Evolutionary conservation across 2,113 vertebrate species (phyloP).

Genomic region (Haplochromis burtoni): DNA sequence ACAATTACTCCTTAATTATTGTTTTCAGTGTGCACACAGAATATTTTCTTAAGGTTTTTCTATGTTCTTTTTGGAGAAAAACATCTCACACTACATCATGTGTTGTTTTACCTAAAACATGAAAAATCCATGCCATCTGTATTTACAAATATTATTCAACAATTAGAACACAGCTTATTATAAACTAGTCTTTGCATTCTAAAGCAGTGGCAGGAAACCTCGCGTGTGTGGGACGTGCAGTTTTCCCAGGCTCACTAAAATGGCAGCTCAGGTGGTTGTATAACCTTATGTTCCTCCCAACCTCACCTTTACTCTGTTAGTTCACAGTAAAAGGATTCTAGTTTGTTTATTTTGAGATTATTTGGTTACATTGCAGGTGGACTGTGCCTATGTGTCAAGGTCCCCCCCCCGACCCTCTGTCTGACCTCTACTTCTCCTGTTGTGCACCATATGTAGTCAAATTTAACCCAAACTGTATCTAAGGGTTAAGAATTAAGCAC

Average conservation of each 20-base stretch:
- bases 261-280: not conserved
- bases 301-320: not conserved
- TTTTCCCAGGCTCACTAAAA: not conserved
- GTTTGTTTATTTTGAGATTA: not conserved
- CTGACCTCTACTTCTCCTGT: not conserved
- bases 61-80: not conserved
- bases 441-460: not conserved
- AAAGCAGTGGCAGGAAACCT: not conserved
- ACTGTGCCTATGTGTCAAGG: not conserved
- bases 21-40: not conserved
- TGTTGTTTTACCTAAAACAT: not conserved
- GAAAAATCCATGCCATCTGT: not conserved
- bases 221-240: fast-evolving
- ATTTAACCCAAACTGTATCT: not conserved
- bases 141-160: not conserved
- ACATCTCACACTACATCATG: not conserved
- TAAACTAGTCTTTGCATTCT: not conserved
- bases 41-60: not conserved
- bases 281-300: not conserved
- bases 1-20: not conserved
- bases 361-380: not conserved
- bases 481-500: not conserved
- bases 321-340: not conserved
- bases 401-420: not conserved
- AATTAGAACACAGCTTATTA: not conserved